A percentile compares a stretch with the other conserved stretches of the same genome.
These are phyloP conservation scores for Scomber japonicus DNA, from an alignment of 2,113 vertebrate species.

Conservation along the genomic window DNA sequence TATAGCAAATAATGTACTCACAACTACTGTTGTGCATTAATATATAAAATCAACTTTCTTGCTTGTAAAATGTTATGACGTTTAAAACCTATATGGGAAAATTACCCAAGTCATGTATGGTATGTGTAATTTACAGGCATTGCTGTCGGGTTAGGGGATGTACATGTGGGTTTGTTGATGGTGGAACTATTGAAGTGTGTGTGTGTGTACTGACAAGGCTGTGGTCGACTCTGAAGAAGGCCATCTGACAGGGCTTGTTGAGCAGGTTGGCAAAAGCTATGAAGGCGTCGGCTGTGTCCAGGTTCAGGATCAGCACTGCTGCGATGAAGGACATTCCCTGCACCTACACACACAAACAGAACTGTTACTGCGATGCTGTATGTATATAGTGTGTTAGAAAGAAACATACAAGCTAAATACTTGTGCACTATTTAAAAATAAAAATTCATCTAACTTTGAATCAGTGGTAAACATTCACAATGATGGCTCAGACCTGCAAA, in stretches of 20 bases:
- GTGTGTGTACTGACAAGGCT: conserved; percentile 91
- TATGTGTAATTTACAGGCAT: background rate
- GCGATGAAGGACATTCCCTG: conserved; percentile 99
- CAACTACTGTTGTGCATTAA: too few species aligned
- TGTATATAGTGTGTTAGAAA: too few species aligned
- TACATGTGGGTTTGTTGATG: background rate
- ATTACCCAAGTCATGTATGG: background rate
- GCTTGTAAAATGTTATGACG: too few species aligned
- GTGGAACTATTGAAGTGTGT: background rate
- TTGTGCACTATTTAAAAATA: too few species aligned
- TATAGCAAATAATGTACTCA: too few species aligned
- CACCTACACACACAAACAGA: conserved; percentile 82
- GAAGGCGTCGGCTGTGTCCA: conserved; percentile 96
- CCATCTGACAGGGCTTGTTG: conserved; percentile 98
- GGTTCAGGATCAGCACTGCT: conserved; percentile 94
- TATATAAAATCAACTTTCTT: background rate
- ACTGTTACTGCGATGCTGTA: background rate
- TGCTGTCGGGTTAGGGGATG: background rate
- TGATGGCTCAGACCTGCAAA: background rate
- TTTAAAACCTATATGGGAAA: too few species aligned
- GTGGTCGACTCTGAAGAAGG: conserved; percentile 97
- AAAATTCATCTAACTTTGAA: background rate
- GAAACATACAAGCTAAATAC: too few species aligned
- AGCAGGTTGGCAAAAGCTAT: conserved; percentile 97
- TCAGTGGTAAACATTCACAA: background rate